Evolutionary conservation across 2,888 invertebrate genomes (phyloP), one percentile per base, ranked within the genome.

Genomic region (Idaea straminata): DNA sequence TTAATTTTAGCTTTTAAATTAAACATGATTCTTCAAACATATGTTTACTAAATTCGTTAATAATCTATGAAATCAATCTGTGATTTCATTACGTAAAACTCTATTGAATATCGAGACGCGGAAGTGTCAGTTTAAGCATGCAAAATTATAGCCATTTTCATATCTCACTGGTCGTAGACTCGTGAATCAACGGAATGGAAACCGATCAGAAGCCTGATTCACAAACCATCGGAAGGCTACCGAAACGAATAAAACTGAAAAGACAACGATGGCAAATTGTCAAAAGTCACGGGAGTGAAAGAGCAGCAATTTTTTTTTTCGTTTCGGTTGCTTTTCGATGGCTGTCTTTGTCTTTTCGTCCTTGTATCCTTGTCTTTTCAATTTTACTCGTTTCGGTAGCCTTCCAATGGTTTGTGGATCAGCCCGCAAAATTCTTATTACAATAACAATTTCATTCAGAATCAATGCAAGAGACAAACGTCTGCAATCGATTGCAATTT

Each of bases 111-210:
- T 69, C 71, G 76, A 79, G 72, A 85, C 76, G 76, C 84, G 86
- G 85, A 87, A 85, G 80, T 79, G 69, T 74, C 67, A 67, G 67
- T 68, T 38, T 38, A 65, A 74, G 74, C 74, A 80, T 79, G 77
- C 79, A 77, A 81, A 82, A 81, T 82, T 72, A 71, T 70, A 74
- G 72, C 67, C 67, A 75, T 77, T 77, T 75, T 69, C 72, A 75
- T 74, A 47, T 47, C 5, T 7, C 47, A 7, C 10, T 71, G 74
- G 72, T 69, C 68, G 62, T 64, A 65, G 62, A 61, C 61, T 64
- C 66, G 69, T 66, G 69, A 60, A 63, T 70, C 64, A 64, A 65
- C 61, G 6, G 65, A 64, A 63, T 65, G 60, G 59, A 64, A 60
- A 38, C 59, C 60, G 58, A 68, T 64, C 64, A 64, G 66, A 68